Evolutionary conservation across 2,888 invertebrate species (phyloP), one percentile per base, ranked within the genome.

Genomic region (Melanostoma mellinum): DNA sequence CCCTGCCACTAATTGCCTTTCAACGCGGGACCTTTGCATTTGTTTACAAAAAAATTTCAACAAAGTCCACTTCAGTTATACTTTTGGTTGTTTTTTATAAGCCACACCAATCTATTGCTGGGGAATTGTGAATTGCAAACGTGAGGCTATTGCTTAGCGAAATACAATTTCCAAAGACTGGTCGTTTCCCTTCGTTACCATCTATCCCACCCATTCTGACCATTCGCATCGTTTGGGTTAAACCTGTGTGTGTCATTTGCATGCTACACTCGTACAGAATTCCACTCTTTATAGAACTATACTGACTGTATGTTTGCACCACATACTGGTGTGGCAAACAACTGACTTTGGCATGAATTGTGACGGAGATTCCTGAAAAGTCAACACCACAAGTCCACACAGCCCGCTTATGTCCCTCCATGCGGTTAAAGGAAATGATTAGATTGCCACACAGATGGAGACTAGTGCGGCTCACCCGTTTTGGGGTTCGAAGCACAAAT

Each of bases 381-480:
- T 61, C 61, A 61, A 61, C 61, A 46, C 61, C 46, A 20, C 35
- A 33, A 3, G 10, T 2, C n/a, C 44, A 9, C 32, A 33, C 20
- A 35, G 8, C 30, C 10, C 35, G 44, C 44, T 46, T 6, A 58
- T 33, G 60, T 46, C 35, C 35, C 46, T 36, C 36, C 10, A 60
- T 44, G 61, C 46, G 61, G 61, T 46, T 61, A 20, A 46, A 46
- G 61, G 20, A 30, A 46, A 46, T 61, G 36, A 61, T 61, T 61
- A 61, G 61, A 61, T 46, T 61, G 46, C 61, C 35, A 3, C 61
- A 61, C 61, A 61, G 46, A 61, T 61, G 46, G 35, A 61, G 46
- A 61, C 46, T 61, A 61, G 46, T 61, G 61, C 46, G 61, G 36
- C 61, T 61, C 10, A 32, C 61, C 61, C 20, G 20, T 35, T 46